Base-by-base conservation (phyloP, 2,797 vertebrate genomes). In the Spinus olivaceus region DNA sequence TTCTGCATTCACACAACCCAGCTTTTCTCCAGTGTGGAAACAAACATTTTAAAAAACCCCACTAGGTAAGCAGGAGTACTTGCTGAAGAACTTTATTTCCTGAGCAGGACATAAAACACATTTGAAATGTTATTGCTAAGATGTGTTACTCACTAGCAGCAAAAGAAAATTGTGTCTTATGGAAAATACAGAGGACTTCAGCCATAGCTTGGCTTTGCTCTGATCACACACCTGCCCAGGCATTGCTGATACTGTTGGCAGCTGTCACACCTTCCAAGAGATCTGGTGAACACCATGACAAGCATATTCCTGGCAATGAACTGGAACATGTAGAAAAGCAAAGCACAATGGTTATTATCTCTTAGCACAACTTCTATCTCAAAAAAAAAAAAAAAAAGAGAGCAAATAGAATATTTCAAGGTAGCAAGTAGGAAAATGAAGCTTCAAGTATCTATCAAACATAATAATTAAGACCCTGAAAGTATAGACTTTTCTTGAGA, bases 261-360 rank as follows among this genome's bases (percentile, higher is more conserved):
- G 64, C 81, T 91, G 63, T 97, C 74, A 70, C 59, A 83, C 66
- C 85, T 91, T 77, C 96, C 94, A 65, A 97, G 76, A 78, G 97
- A 97, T 64, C 89, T 94, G 57, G 69, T 74, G 56, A 97, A 60
- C 18, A 96, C 94, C 69, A 86, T 59, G n/a, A 97, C 86, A 66
- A 97, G 51, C 32, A 28, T 24, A 49, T 83, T 78, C 74, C 96
- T 97, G n/a, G 21, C 63, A 92, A 64, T 46, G 11, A 81, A 67
- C 51, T 54, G 51, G 35, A 86, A 87, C 2, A 3, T 2, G 30
- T 0, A 71, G 57, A 41, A 78, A 60, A 84, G 25, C 2, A 2
- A 81, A 81, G 15, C 33, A 59, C n/a, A 46, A 22, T 16, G 41
- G 24, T 41, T 67, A 63, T 49, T 11, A 64, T 7, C n/a, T 69